A percentile compares a stretch with the other conserved stretches of the same genome.
Conservation (phyloP, 1,140 invertebrate genomes). For the Tribolium madens region DNA sequence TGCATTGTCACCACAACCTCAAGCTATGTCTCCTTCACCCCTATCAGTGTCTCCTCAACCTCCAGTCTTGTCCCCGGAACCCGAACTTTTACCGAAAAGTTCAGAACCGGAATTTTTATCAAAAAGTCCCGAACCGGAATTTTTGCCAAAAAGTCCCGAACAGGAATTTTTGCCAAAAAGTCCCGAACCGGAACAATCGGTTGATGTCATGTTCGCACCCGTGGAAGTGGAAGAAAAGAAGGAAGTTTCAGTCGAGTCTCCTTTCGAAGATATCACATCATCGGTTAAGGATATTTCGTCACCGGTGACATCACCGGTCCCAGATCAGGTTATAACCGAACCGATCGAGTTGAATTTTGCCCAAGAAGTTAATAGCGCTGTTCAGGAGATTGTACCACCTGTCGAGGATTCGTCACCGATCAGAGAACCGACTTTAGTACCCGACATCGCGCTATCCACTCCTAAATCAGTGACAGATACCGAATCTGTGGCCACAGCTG, state of each 20-base stretch:
- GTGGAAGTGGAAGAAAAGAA: not conserved
- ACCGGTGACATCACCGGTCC: slow-evolving; percentile 35
- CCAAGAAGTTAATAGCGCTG: slow-evolving; percentile 4
- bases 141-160: not conserved
- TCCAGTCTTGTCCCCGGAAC: not conserved
- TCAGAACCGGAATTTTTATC: slow-evolving; percentile 36
- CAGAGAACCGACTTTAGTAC: not conserved
- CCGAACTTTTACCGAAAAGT: not conserved
- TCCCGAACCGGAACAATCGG: slow-evolving; percentile 23
- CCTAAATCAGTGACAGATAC: slow-evolving; percentile 46
- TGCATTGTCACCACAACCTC: slow-evolving; percentile 5
- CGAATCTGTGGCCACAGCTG: slow-evolving; percentile 52
- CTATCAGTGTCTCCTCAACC: slow-evolving; percentile 5
- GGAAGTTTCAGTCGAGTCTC: slow-evolving; percentile 40
- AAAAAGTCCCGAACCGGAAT: slow-evolving; percentile 31
- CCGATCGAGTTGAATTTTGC: slow-evolving; percentile 26
- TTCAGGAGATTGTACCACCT: not conserved
- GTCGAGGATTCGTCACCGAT: not conserved
- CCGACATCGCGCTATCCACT: slow-evolving; percentile 6
- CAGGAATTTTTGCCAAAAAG: not conserved
- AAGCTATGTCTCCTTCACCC: not conserved
- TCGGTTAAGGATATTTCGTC: slow-evolving; percentile 55
- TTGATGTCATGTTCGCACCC: not conserved
- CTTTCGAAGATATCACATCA: slow-evolving; percentile 57
- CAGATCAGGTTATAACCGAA: slow-evolving; percentile 10